Evolutionary conservation across 2,797 vertebrate genomes (phyloP), one percentile per base, ranked within the genome.

Genomic region (Sebastes vulpes): DNA sequence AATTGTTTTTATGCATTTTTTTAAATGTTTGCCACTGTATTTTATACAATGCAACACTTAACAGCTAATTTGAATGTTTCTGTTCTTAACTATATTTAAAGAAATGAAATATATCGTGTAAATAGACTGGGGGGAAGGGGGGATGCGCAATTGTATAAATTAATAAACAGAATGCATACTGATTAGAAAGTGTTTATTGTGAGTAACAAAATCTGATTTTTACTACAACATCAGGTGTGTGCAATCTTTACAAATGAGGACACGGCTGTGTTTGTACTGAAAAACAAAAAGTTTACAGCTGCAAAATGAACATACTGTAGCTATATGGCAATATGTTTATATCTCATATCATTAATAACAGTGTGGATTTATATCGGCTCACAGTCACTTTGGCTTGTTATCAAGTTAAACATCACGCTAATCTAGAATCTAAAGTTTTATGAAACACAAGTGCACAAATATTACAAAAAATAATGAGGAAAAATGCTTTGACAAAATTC

Each of bases 41-140:
- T 97, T 97, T 97, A 96, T 97, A 97, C 94, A 95, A 97, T 91
- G 93, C 90, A 96, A 96, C 96, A 96, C 95, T 96, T 96, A 95
- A 96, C 93, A 93, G 96, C 94, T 96, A 90, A 94, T 96, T 93
- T 96, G 96, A 97, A 97, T 97, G 95, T 96, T 97, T 96, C 91
- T 91, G 96, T 96, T 94, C 91, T 92, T 90, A 85, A 90, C 87
- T 85, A 91, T 95, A 95, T 94, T 94, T 93, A 92, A 94, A 92
- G 65, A 92, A 89, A 90, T 83, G 23, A 82, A 93, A 61, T 94
- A 88, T 94, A 95, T 91, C 89, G 87, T 95, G 94, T 94, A 95
- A 84, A 94, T 95, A 94, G 88, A 79, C 68, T 65, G 60, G 70
- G 67, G 67, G 21, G 0, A 10, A 1, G 18, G 4, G 14, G 52